Evolutionary conservation across 35 echinoderm and acorn worm genomes (phyloP), one percentile per base, ranked within the genome.

Genomic region (Stichopus chloronotus): DNA sequence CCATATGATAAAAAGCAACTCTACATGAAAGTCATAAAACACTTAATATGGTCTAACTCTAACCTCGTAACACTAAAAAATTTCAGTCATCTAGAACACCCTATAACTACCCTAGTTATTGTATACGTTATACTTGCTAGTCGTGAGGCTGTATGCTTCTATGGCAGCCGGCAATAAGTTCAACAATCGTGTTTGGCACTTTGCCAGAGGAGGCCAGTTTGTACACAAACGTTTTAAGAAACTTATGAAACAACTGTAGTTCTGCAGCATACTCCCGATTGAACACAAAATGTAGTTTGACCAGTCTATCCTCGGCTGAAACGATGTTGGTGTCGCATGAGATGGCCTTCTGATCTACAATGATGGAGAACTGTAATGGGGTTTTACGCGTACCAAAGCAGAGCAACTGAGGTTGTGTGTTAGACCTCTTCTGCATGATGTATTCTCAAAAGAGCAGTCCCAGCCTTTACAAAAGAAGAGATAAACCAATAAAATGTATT

Each of bases 251-350:
- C 53, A 81, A 10, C 9, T 52, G 4, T 12, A 81, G 23, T 10
- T 81, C 24, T 53, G 23, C 12, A 2, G 25, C 78, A 81, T 53
- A 81, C 8, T 81, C 12, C 3, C 53, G 4, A 81, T 81, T 81
- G 53, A 81, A 81, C 4, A 81, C 17, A 30, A 13, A 81, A 81
- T 81, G 78, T 4, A 81, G 25, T 52, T 81, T 81, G 25, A 81
- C 2, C 11, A 81, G 17, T 19, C 52, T 81, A 22, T 81, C 78
- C 5, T 8, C 5, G 25, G 78, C 78, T 12, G 78, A 9, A 52
- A 81, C 53, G 52, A 81, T 19, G 17, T 81, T 55, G 4, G 14
- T 30, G 8, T 81, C 10, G 25, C 78, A 81, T 13, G 78, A 12
- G 14, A 81, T 81, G 6, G 78, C 25, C 6, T 52, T 25, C 11